phyloP scores from a whole-genome alignment of 2,113 vertebrate genomes.

The Piprites chloris region DNA sequence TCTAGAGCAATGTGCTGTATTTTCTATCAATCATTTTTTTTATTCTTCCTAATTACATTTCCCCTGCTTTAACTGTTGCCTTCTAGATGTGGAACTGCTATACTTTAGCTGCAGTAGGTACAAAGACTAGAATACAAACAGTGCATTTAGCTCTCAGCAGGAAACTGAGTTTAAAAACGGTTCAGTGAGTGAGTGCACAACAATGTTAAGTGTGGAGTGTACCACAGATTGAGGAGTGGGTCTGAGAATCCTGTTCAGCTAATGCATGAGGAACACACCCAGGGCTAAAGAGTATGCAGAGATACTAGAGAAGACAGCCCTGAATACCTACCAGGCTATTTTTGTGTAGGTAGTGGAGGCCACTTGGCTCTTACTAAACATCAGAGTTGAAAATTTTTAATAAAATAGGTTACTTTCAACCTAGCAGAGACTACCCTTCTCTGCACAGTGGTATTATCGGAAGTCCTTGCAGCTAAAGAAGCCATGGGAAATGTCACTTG shows the following conservation, averaged over 20 bases:
- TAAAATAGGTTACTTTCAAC: constrained; percentile 26
- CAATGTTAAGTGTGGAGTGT: background rate
- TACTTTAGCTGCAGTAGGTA: constrained; percentile 37
- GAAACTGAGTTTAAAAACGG: constrained; percentile 28
- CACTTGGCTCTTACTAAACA: constrained; percentile 29
- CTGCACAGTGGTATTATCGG: background rate
- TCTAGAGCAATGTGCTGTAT: constrained; percentile 42
- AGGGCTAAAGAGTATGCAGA: background rate
- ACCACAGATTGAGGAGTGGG: background rate
- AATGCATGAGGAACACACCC: background rate
- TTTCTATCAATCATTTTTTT: constrained; percentile 60
- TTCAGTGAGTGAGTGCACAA: constrained; percentile 4
- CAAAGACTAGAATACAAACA: constrained; percentile 45
- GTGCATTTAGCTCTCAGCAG: constrained; percentile 27
- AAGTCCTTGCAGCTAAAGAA: constrained; percentile 6
- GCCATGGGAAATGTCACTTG: background rate
- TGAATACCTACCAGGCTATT: background rate
- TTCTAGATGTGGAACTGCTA: constrained; percentile 8
- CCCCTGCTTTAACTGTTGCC: constrained; percentile 38
- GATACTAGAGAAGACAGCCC: background rate
- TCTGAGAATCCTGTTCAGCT: background rate
- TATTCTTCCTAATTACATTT: constrained; percentile 62
- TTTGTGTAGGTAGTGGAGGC: constrained; percentile 23
- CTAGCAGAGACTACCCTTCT: background rate
- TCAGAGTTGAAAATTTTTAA: constrained; percentile 10